phyloP scores from a whole-genome alignment of 2,888 invertebrate genomes.

The Glaucopsyche alexis region DNA sequence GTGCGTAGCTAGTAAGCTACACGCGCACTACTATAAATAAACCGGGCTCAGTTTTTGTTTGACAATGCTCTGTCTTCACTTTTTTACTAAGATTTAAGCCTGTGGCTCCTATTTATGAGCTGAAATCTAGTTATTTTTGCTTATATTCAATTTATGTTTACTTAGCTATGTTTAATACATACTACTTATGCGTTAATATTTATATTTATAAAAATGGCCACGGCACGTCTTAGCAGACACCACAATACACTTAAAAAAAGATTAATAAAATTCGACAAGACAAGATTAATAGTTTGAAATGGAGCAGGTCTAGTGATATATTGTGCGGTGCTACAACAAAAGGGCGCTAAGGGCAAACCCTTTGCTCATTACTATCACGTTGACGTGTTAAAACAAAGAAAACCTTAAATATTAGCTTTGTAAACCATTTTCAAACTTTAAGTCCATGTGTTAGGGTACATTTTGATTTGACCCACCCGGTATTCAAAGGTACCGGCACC shows the following conservation, averaged over 20 bases:
- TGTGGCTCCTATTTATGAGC: too few species aligned
- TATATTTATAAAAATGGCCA: too few species aligned
- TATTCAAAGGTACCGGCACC: constrained; percentile 57
- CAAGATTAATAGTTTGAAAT: constrained; percentile 45
- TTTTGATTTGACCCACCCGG: constrained; percentile 11
- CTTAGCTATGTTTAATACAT: too few species aligned
- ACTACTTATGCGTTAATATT: too few species aligned
- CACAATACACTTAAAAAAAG: constrained; percentile 34
- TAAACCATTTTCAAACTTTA: constrained; percentile 21
- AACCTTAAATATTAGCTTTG: constrained; percentile 30
- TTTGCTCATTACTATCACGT: constrained; percentile 56
- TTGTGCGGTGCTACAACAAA: constrained; percentile 50
- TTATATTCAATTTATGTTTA: too few species aligned
- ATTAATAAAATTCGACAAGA: constrained; percentile 39
- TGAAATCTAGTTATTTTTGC: too few species aligned
- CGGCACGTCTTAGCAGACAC: background rate
- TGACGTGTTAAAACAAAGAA: constrained; percentile 62
- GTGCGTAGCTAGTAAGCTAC: too few species aligned
- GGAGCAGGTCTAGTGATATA: constrained; percentile 43
- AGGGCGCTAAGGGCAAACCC: constrained; percentile 34
- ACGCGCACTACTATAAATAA: too few species aligned
- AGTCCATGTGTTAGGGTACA: constrained; percentile 22
- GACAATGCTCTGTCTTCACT: too few species aligned
- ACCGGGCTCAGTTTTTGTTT: too few species aligned
- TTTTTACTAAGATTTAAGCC: too few species aligned